Evolutionary conservation across 1,140 invertebrate genomes (phyloP), one percentile per base, ranked within the genome.

Genomic region (Ganaspis sp.): DNA sequence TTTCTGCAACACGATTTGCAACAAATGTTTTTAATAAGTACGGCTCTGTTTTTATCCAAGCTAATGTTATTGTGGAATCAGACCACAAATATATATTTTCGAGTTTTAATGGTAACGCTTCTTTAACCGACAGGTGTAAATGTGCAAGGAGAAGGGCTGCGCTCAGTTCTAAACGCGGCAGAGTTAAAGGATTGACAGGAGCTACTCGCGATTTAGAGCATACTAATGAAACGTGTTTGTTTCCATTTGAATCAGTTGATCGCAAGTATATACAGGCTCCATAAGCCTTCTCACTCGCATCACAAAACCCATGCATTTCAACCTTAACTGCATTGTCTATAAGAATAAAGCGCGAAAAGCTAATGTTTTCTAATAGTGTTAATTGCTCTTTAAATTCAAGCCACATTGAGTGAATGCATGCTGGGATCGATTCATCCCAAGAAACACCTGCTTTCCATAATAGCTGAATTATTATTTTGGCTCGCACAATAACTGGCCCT

Each of bases 81-180:
- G 83, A 79, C 86, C 87, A 90, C 53, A 76, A 85, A 21, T 72
- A 37, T 0, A 72, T 70, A 42, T 19, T 12, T 9, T 42, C 40
- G 15, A 1, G 11, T 42, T 73, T 8, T 38, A 78, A n/a, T 19
- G 78, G 53, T 19, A 84, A 49, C 6, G 40, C 49, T 45, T 76
- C 8, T 23, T 58, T 21, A 11, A 85, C 73, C 15, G 12, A 42
- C 15, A 45, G 23, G 0, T 81, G 9, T 19, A 86, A 69, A 29
- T 75, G 23, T 9, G 83, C 79, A 0, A 87, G 75, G 8, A 91
- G 26, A n/a, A 86, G 29, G 2, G 90, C 89, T 15, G 79, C 90
- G 29, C 79, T 84, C 5, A 92, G 76, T 80, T 92, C 90, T 53
- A 90, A 72, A 45, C 89, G 17, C 0, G 90, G 89, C 19, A 91